Base-by-base conservation (phyloP, 2,113 vertebrate genomes). In the Phrynosoma blainvillii region DNA sequence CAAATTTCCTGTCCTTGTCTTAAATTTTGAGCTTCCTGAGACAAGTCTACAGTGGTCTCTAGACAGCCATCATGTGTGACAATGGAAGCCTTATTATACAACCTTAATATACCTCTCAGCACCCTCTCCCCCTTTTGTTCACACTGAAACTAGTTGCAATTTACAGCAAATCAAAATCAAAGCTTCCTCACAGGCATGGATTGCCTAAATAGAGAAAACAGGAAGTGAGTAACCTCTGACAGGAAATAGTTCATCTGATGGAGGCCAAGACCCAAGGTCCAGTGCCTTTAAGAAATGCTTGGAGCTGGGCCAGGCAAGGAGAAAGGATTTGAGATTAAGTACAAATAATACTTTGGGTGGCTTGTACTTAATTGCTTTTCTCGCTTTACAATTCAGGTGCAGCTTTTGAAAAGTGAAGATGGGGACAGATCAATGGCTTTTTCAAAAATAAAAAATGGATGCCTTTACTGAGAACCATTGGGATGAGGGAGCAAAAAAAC, bases 221-320 rank as follows among this genome's bases (percentile, higher is more conserved):
- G 97, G 97, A 98, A 98, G 96, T 96, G 96, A 97, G 96, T 97
- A 96, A 94, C 95, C 94, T 97, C 95, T 95, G 96, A 97, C 96
- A 96, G 97, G 97, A 98, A 98, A 97, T 97, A 97, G 96, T 98
- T 98, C 94, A 95, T 96, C 95, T 96, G 94, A 97, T 95, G 97
- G 96, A 95, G 96, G 94, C 94, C 93, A 93, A 89, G 92, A 95
- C 90, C 95, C 94, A 91, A 81, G 88, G 92, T 83, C 91, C 0
- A 2, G 47, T 1, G 73, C 93, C 88, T 2, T 89, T 66, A 91
- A 91, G 92, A 82, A 84, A 90, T 94, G 89, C 88, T 90, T 87
- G 82, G 75, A 84, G 91, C 85, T 27, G 81, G 27, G 82, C 89
- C 95, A 92, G 87, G 87, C 91, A 82, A 90, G 20, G 89, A 0